Evolutionary conservation across 2,888 invertebrate species (phyloP), one percentile per base, ranked within the genome.

Genomic region (Rhodophaea formosa): DNA sequence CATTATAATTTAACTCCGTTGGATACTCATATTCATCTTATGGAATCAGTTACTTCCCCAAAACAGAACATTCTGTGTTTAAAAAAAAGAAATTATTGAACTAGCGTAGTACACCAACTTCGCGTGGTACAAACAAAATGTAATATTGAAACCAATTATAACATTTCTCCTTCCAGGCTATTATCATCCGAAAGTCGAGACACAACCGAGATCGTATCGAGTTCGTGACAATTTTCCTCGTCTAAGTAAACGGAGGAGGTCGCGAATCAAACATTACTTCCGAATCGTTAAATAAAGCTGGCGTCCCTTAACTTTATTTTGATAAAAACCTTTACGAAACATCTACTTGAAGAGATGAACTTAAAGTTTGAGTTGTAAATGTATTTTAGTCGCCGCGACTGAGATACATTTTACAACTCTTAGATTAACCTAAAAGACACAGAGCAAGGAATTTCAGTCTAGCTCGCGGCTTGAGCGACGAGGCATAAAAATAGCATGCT

Each of bases 141-240:
- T 14, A 53, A 53, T 29, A 53, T 55, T 35, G 8, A 46, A 35
- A 32, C 12, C 35, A 55, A 55, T 55, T 55, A 46, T 55, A 55
- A 53, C 32, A 55, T 51, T 51, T 51, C 54, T 45, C 16, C 29
- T 30, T 12, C n/a, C 35, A 30, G 17, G 15, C 54, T 55, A 17
- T 55, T 55, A 55, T 55, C 32, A 45, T 23, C 35, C 10, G 32
- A n/a, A 46, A 55, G 32, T 55, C 46, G 45, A 12, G 8, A 17
- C 54, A 35, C 32, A 45, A 45, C 45, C 54, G 45, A 45, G 54
- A 55, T 45, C 12, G 30, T 54, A 54, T 54, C 54, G 35, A 35
- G 45, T 55, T 55, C 32, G 35, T 32, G 17, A 46, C 45, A 35
- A 55, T 55, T 45, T 45, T 45, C 53, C 45, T 54, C 8, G n/a